Percentiles rank a stretch among this genome's conserved stretches.
Conservation (phyloP, 2,113 vertebrate species). For the Corapipo altera region DNA sequence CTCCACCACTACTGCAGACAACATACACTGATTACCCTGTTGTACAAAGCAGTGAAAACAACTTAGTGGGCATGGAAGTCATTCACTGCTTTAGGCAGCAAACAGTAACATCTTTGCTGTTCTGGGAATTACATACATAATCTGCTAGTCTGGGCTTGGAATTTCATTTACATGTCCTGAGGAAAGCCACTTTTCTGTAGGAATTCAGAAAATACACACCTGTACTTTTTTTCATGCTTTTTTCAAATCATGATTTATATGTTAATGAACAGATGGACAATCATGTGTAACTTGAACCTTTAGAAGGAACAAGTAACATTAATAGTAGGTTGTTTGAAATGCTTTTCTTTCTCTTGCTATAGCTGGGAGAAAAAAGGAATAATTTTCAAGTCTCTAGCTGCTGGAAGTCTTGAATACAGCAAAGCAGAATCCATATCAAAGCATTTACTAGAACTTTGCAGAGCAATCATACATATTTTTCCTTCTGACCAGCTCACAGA, state of each 20-base stretch:
- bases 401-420: background rate
- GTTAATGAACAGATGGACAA: background rate
- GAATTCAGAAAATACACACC: background rate
- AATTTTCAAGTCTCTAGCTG: background rate
- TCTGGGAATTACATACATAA: background rate
- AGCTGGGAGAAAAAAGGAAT: background rate
- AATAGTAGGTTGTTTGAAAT: background rate
- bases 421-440: background rate
- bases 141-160: background rate
- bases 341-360: background rate
- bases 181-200: background rate
- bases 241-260: background rate
- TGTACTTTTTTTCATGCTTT: background rate
- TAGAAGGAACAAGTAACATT: background rate
- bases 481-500: background rate
- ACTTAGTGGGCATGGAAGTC: background rate
- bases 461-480: background rate
- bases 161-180: background rate
- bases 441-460: background rate
- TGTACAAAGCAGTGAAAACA: background rate
- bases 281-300: background rate
- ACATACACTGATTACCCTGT: conserved; percentile 82
- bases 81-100: background rate
- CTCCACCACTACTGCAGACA: conserved; percentile 67
- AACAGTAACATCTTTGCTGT: fast-evolving